Percentiles rank a stretch among this genome's conserved stretches.
Evolutionary conservation across 1,140 invertebrate species (phyloP).

Genomic region (Dendrolimus punctatus): DNA sequence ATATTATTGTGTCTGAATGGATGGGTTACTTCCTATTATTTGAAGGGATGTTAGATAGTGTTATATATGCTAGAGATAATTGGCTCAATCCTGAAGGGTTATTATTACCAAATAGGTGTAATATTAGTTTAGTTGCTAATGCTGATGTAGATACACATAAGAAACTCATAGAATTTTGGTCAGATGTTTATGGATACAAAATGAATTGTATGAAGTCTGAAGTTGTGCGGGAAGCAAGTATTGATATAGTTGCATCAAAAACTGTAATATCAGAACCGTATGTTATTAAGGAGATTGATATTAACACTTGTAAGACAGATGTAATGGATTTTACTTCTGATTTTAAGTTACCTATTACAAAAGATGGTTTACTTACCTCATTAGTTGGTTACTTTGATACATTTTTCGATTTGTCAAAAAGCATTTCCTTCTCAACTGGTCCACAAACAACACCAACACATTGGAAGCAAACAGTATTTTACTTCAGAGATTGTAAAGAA

Average conservation of each 20-base stretch:
- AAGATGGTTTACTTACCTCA: conserved; percentile 86
- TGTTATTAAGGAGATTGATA: conserved; percentile 81
- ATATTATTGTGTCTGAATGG: conserved; percentile 99
- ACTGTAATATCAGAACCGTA: conserved; percentile 83
- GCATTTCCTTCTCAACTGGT: conserved; percentile 81
- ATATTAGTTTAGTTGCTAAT: conserved; percentile 90
- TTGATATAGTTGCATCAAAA: conserved; percentile 86
- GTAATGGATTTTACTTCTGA: conserved; percentile 87
- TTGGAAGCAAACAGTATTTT: conserved; percentile 97
- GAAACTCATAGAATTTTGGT: conserved; percentile 90
- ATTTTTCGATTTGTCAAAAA: conserved; percentile 84
- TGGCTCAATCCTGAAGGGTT: conserved; percentile 83
- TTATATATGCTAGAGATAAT: conserved; percentile 92
- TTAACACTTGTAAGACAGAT: conserved; percentile 85
- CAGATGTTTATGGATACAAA: conserved; percentile 97
- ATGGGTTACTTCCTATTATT: conserved; percentile 99
- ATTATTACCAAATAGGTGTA: conserved; percentile 92
- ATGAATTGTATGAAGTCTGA: conserved; percentile 95
- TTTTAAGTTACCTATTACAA: conserved; percentile 82
- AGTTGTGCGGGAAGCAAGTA: conserved; percentile 90
- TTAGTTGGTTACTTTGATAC: conserved; percentile 95
- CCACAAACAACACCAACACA: conserved; percentile 87
- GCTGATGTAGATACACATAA: conserved; percentile 87
- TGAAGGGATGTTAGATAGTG: conserved; percentile 97
- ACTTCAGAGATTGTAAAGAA: conserved; percentile 81